These are phyloP conservation scores for Euphonia xanthogaster DNA, from an alignment of 2,797 vertebrate genomes.

Conservation along the genomic window DNA sequence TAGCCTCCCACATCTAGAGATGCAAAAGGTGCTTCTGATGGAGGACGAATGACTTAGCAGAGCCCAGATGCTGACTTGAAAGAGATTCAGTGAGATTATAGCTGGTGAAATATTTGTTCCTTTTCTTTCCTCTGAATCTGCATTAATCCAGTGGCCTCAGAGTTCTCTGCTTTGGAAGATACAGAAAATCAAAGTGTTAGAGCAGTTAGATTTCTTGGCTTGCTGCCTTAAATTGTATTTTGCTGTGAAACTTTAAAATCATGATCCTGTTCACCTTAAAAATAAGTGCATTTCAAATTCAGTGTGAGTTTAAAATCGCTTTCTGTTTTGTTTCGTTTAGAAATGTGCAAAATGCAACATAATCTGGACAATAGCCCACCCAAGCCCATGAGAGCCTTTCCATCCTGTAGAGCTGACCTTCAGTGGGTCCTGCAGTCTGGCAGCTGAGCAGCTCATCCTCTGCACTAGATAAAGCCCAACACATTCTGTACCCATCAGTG, in stretches of 20 bases:
- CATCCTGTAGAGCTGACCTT: too few relatives aligned
- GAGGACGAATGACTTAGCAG: background rate
- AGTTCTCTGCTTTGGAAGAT: background rate
- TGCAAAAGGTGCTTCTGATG: background rate
- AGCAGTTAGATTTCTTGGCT: background rate
- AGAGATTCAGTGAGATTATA: background rate
- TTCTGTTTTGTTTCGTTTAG: background rate
- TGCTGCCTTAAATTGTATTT: background rate
- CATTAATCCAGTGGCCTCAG: background rate
- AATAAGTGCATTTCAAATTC: background rate
- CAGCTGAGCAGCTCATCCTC: background rate
- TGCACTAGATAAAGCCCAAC: background rate
- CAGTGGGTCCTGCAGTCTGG: background rate
- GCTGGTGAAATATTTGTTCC: background rate
- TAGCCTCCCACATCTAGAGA: background rate
- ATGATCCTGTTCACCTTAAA: background rate
- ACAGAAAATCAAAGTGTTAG: background rate
- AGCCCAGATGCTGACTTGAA: background rate
- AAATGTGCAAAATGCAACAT: background rate
- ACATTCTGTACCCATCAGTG: background rate
- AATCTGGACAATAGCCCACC: background rate
- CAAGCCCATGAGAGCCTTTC: background rate
- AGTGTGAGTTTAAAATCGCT: background rate
- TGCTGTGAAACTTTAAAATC: background rate
- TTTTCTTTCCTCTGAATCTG: background rate